Base-by-base conservation (phyloP, 2,888 invertebrate genomes). In the Rhopalosiphum nymphaeae region DNA sequence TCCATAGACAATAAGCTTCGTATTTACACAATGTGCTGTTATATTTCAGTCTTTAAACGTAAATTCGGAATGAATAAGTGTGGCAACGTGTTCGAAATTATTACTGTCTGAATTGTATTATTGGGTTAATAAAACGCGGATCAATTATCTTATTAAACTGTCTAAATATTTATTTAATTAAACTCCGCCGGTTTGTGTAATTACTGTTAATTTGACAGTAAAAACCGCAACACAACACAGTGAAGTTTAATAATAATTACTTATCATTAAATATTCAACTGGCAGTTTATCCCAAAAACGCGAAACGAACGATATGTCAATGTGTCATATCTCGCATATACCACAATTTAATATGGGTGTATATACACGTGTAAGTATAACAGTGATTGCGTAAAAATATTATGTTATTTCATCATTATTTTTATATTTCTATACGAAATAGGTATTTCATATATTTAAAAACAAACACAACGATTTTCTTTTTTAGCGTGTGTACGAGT, bases 131-230 rank as follows among this genome's bases (percentile, higher is more conserved):
- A 44, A 42, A 44, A 85, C 29, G 10, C 44, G 85, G 26, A 85
- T 44, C 44, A 29, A 85, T 85, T 85, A 85, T 44, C 44, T 85
- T 44, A 49, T 49, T 49, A 46, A 87, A 87, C 46, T 49, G 29
- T 46, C 87, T n/a, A n/a, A 46, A 87, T 87, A n/a, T 46, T 11
- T 87, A 49, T 49, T 88, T 53, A 88, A 88, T 88, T 88, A 86
- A 86, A 86, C 1, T n/a, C 13, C 44, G 46, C 29, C 44, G 29
- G 16, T 7, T 16, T 10, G 46, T 86, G 9, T 36, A 53, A 88
- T 88, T 36, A 49, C 49, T 46, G 16, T 87, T 87, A 46, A 87
- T 87, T 87, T 87, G 49, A 87, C 29, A 49, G 49, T n/a, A n/a
- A 88, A 26, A 49, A 88, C 49, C 87, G 5, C 49, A 49, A 53